These are phyloP conservation scores for Laupala kohalensis DNA, from an alignment of 1,140 invertebrate species.

Conservation along the genomic window DNA sequence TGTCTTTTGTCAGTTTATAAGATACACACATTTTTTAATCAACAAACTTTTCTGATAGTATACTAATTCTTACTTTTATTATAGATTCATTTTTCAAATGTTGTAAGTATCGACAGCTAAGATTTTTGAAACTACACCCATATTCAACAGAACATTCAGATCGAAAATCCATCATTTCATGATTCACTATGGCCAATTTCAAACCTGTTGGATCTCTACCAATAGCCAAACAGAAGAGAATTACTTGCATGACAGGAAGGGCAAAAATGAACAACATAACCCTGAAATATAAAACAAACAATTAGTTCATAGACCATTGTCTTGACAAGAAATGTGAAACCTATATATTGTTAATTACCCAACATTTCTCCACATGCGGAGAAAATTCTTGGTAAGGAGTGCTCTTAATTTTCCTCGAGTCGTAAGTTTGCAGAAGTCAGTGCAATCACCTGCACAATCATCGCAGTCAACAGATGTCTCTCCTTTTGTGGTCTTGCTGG, in stretches of 20 bases:
- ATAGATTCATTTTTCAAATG: slow-evolving; percentile 51
- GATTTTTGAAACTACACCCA: slow-evolving; percentile 50
- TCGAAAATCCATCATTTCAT: slow-evolving; percentile 43
- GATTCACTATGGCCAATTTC: slow-evolving; percentile 72
- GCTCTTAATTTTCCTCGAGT: slow-evolving; percentile 59
- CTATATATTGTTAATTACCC: slow-evolving; percentile 39
- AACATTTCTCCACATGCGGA: slow-evolving; percentile 85
- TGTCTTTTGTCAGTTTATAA: too few relatives aligned
- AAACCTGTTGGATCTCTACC: slow-evolving; percentile 78
- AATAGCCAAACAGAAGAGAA: slow-evolving; percentile 88
- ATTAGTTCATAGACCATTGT: background rate
- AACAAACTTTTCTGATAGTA: too few relatives aligned
- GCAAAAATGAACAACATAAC: slow-evolving; percentile 87
- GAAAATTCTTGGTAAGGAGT: slow-evolving; percentile 81
- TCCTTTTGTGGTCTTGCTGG: slow-evolving; percentile 31
- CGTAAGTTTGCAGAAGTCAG: slow-evolving; percentile 42
- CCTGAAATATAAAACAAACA: slow-evolving; percentile 29
- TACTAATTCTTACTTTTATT: slow-evolving; percentile 28
- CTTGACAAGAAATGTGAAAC: too few relatives aligned
- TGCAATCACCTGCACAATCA: slow-evolving; percentile 34
- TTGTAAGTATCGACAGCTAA: slow-evolving; percentile 63
- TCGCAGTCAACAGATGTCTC: slow-evolving; percentile 35
- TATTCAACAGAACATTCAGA: slow-evolving; percentile 32
- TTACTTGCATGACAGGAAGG: slow-evolving; percentile 84
- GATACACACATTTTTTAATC: too few relatives aligned